phyloP scores from a whole-genome alignment of 2,113 vertebrate species.

The Eubucco bourcierii region DNA sequence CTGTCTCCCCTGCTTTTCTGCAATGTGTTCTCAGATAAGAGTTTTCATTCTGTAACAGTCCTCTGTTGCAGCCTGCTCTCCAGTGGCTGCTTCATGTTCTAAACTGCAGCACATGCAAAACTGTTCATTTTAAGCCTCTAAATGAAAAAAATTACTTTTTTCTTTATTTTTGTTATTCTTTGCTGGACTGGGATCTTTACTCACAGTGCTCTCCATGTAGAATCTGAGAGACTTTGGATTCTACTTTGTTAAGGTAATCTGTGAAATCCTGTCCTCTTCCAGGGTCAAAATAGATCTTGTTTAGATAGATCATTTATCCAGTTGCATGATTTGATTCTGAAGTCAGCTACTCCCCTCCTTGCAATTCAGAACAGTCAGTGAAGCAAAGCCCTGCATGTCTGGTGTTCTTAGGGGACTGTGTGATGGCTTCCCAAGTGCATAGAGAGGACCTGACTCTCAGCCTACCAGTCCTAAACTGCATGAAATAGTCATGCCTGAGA shows the following conservation, averaged over 20 bases:
- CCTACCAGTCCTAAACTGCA: not conserved
- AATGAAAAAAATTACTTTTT: not conserved
- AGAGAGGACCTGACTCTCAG: not conserved
- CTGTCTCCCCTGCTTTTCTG: not conserved
- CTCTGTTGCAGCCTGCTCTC: not conserved
- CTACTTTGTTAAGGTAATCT: not conserved
- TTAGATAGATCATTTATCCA: not conserved
- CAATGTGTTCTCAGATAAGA: not conserved
- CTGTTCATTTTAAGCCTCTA: not conserved
- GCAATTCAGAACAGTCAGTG: not conserved
- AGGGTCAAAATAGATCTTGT: not conserved
- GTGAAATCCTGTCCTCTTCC: not conserved
- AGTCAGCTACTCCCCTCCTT: no score
- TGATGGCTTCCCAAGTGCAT: not conserved
- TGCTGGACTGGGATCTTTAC: not conserved
- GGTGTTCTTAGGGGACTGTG: rapidly evolving
- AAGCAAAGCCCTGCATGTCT: not conserved
- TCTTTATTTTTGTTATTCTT: not conserved
- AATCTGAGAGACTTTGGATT: no score
- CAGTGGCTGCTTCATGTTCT: not conserved
- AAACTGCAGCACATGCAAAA: not conserved
- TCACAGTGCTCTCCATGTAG: no score
- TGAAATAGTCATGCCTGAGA: not conserved
- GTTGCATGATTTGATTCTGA: no score
- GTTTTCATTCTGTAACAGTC: not conserved